Evolutionary conservation across 53 echinoderm and acorn worm genomes (phyloP).

Genomic region (Arbacia lixula): DNA sequence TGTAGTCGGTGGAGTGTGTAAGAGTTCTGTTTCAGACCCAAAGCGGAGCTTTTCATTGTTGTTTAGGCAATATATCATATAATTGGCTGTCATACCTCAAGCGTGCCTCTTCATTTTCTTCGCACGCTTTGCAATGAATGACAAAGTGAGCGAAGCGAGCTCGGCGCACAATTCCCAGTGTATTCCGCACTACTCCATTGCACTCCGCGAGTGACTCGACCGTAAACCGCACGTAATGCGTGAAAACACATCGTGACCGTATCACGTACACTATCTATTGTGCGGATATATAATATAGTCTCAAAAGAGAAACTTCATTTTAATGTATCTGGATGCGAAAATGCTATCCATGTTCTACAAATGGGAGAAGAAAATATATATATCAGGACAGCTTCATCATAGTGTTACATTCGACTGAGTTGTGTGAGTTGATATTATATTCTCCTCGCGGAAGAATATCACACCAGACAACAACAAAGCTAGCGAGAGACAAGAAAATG

Average conservation of each 20-base stretch:
- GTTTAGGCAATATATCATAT: constrained; percentile 53
- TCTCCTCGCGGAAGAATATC: constrained; percentile 47
- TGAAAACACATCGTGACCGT: constrained; percentile 40
- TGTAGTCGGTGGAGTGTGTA: no score
- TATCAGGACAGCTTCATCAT: no score
- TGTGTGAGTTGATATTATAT: no score
- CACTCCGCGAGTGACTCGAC: constrained; percentile 30
- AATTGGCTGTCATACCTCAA: constrained; percentile 57
- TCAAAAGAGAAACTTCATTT: not conserved
- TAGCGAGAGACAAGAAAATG: constrained; percentile 40
- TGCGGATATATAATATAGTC: constrained; percentile 44
- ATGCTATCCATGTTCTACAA: not conserved
- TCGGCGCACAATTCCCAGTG: no score
- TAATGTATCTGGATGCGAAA: not conserved
- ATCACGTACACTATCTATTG: constrained; percentile 26
- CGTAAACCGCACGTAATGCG: constrained; percentile 35
- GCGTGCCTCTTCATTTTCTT: constrained; percentile 30
- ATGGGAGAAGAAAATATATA: not conserved
- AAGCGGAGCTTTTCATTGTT: constrained; percentile 53
- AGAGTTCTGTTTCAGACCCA: constrained; percentile 19
- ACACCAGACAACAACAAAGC: constrained; percentile 50
- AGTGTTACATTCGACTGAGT: no score
- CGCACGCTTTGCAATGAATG: constrained; percentile 51
- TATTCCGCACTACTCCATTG: constrained; percentile 30
- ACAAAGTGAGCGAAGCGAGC: constrained; percentile 17